Conservation (phyloP, 2,888 invertebrate genomes). For the Stratiomys singularior region DNA sequence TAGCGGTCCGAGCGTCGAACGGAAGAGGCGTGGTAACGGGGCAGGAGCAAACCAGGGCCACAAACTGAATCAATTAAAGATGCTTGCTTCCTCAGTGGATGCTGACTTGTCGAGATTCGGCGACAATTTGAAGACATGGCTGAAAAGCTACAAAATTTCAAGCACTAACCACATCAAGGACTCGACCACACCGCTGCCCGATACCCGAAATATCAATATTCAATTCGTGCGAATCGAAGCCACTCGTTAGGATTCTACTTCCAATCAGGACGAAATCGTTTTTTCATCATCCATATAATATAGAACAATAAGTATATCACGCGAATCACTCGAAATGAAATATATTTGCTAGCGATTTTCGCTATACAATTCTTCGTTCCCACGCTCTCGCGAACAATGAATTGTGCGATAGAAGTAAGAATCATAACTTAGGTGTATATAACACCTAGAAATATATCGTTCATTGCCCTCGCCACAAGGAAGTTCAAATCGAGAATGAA, state of each 20-base stretch:
- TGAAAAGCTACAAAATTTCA: not conserved
- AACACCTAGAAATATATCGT: constrained; percentile 29
- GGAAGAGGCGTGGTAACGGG: not conserved
- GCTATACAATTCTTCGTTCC: not conserved
- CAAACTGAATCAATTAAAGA: constrained; percentile 48
- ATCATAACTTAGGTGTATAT: constrained; percentile 14
- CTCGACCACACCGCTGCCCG: not conserved
- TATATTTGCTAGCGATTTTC: constrained; percentile 1
- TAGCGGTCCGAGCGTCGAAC: constrained; percentile 33
- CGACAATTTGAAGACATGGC: constrained; percentile 47
- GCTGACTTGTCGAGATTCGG: constrained; percentile 48
- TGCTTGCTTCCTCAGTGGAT: constrained; percentile 52
- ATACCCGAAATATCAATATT: constrained; percentile 7
- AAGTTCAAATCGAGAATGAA: constrained; percentile 12
- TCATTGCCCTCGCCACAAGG: constrained; percentile 36
- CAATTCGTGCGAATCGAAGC: constrained; percentile 21
- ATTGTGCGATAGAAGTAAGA: not conserved
- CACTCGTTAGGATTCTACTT: constrained; percentile 29
- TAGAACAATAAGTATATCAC: constrained; percentile 30
- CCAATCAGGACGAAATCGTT: constrained; percentile 44
- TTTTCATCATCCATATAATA: constrained; percentile 11
- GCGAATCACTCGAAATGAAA: constrained; percentile 30
- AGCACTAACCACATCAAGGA: constrained; percentile 34
- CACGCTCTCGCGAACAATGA: not conserved
- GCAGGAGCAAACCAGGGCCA: not conserved